Base-by-base conservation (phyloP, 2,797 vertebrate species). In the Coregonus suidteri region DNA sequence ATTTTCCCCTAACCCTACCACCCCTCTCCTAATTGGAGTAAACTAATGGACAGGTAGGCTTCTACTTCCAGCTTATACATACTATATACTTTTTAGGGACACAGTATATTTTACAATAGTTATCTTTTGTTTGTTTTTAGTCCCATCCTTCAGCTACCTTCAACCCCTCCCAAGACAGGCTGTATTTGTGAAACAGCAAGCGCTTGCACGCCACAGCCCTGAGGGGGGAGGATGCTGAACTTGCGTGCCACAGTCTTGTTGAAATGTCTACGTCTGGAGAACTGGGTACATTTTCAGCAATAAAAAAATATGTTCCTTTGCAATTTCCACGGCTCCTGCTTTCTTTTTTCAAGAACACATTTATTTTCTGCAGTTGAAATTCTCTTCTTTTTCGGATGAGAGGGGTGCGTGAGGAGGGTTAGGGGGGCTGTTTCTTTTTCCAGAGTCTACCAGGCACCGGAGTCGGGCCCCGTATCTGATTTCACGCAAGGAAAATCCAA, bases 221-320 rank as follows among this genome's bases (percentile, higher is more conserved):
- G 88, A 90, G 93, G 92, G 93, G 91, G 89, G 86, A 88, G 88
- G 87, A 91, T 91, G 91, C 90, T 87, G 91, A 92, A 92, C 86
- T 90, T 93, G 93, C 92, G 94, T 95, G 94, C 93, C 92, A 94
- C 86, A 81, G 88, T 87, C 93, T 94, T 80, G 90, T 95, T 94
- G 88, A 93, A 93, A 94, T 91, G 87, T 92, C 91, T 87, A 85
- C 88, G 90, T 93, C 91, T 92, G 88, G 86, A 91, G 90, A 90
- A 89, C 87, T 82, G 88, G 83, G 88, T 93, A 92, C 90, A 81
- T 92, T 93, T 92, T 92, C 88, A 92, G 83, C 84, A 78, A 79
- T 77, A 81, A 76, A 83, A 79, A 90, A 82, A 70, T 84, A 85
- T 79, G 89, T 89, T 91, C 86, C 84, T 91, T 90, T 90, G 89